These are phyloP conservation scores for Mormoops blainvillei DNA, from an alignment of 2,113 vertebrate genomes.

Conservation along the genomic window DNA sequence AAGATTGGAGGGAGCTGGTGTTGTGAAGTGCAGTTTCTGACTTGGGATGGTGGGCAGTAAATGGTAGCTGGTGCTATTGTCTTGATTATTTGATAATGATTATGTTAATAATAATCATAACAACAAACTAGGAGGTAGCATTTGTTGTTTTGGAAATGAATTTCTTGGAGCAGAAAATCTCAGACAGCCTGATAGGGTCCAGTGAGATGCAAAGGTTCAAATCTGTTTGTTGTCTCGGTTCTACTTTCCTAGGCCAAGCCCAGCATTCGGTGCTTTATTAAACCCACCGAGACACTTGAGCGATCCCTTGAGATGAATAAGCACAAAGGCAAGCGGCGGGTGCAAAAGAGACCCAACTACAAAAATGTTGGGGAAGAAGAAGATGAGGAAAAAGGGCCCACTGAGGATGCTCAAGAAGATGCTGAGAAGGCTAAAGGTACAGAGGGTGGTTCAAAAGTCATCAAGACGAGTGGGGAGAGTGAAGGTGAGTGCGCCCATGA, in stretches of 20 bases:
- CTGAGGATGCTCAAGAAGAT: constrained; percentile 83
- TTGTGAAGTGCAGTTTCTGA: background rate
- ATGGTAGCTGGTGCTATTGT: background rate
- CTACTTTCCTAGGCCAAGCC: constrained; percentile 80
- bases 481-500: constrained; percentile 87
- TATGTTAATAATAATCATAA: background rate
- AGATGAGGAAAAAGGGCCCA: constrained; percentile 88
- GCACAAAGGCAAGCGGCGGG: constrained; percentile 90
- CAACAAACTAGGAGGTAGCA: background rate
- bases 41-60: background rate
- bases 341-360: constrained; percentile 97
- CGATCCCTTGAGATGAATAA: constrained; percentile 95
- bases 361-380: constrained; percentile 98
- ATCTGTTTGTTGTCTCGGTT: background rate
- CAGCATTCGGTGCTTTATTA: constrained; percentile 92
- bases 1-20: background rate
- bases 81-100: background rate
- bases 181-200: background rate
- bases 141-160: background rate
- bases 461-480: constrained; percentile 91
- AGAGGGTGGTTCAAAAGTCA: constrained; percentile 89
- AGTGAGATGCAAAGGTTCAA: background rate
- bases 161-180: background rate
- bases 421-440: constrained; percentile 86
- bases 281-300: constrained; percentile 93